These are phyloP conservation scores for Doryteuthis pealeii DNA, from an alignment of 1,140 invertebrate genomes.

Conservation along the genomic window DNA sequence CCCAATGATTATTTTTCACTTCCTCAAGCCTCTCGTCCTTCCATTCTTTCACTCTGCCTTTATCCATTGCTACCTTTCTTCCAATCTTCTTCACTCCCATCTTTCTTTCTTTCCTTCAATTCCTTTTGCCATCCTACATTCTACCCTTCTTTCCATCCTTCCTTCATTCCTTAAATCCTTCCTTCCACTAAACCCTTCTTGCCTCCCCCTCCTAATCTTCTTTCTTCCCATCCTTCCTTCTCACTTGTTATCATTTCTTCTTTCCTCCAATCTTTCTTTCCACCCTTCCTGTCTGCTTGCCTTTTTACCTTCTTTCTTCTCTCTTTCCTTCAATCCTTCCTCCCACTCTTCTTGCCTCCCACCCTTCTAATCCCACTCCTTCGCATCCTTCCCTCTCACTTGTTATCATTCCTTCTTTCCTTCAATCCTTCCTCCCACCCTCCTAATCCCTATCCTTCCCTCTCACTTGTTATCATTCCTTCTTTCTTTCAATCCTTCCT, in stretches of 20 bases:
- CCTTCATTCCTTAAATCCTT: background rate
- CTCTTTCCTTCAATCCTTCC: background rate
- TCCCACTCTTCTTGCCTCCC: background rate
- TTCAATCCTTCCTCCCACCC: too few species aligned
- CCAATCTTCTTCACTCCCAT: background rate
- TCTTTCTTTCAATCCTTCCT: too few species aligned
- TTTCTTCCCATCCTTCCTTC: background rate
- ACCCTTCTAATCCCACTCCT: too few species aligned
- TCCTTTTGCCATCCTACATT: background rate
- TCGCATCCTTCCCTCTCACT: too few species aligned
- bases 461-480: too few species aligned
- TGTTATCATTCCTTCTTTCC: too few species aligned
- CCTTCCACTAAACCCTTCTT: background rate
- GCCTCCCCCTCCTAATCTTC: background rate
- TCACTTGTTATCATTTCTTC: too few species aligned
- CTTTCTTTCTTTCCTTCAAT: background rate
- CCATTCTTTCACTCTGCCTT: background rate
- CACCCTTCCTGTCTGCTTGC: background rate
- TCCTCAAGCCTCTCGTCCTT: background rate
- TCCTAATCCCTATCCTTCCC: too few species aligned
- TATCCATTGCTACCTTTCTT: background rate
- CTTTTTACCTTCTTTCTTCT: background rate
- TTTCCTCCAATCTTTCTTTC: background rate
- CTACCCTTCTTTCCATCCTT: background rate
- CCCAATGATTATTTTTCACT: too few species aligned